Evolutionary conservation across 2,797 vertebrate species (phyloP).

Genomic region (Coilia nasus): DNA sequence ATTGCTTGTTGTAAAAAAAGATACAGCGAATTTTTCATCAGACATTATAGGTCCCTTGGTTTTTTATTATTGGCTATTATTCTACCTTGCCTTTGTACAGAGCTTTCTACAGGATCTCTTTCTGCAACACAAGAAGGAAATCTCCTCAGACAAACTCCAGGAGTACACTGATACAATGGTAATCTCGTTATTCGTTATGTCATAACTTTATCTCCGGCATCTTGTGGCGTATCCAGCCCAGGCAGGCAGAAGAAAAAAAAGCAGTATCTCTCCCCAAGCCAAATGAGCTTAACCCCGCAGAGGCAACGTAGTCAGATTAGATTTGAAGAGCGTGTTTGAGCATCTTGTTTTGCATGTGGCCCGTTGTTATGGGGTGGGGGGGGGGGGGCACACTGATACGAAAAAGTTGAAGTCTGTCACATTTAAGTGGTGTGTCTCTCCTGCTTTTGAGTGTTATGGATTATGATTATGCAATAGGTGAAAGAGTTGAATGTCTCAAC

Average conservation of each 20-base stretch:
- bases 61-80: not conserved
- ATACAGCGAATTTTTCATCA: not conserved
- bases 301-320: not conserved
- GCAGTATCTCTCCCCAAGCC: not conserved
- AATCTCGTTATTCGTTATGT: slow-evolving; percentile 49
- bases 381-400: not conserved
- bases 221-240: not conserved
- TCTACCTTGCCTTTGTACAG: slow-evolving; percentile 61
- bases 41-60: not conserved
- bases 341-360: not conserved
- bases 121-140: slow-evolving; percentile 78
- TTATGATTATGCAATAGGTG: not conserved
- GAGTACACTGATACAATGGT: slow-evolving; percentile 87
- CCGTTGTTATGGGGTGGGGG: not conserved
- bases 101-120: slow-evolving; percentile 89
- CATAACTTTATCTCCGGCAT: not conserved
- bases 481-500: not conserved
- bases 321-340: not conserved
- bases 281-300: not conserved
- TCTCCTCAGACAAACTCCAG: slow-evolving; percentile 79
- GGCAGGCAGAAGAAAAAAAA: not conserved
- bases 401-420: not conserved
- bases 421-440: not conserved
- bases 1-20: not conserved
- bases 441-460: not conserved